phyloP scores from a whole-genome alignment of 2,113 vertebrate genomes.

The Lagopus muta region DNA sequence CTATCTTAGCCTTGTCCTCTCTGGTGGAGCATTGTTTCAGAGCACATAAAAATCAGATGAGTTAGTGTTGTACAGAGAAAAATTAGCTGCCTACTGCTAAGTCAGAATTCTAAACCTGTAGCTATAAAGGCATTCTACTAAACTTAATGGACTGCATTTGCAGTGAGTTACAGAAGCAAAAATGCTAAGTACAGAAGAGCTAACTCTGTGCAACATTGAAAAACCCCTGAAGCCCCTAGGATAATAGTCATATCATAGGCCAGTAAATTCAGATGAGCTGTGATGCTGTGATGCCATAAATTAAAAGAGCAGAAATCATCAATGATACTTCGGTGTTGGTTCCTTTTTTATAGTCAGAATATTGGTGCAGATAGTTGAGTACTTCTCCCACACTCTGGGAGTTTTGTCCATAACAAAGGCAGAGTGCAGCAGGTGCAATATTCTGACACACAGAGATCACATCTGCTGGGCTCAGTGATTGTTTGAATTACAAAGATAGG shows the following conservation, averaged over 20 bases:
- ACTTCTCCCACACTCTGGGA: not conserved
- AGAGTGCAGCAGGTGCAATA: not conserved
- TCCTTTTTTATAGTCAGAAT: not conserved
- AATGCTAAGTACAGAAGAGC: not conserved
- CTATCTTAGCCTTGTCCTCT: not conserved
- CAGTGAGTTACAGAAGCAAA: not conserved
- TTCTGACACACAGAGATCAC: not conserved
- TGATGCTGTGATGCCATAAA: not conserved
- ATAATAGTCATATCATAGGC: not conserved
- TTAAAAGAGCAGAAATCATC: not conserved
- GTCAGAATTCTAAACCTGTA: not conserved
- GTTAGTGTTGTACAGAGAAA: not conserved
- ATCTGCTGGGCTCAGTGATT: not conserved
- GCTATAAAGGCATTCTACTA: not conserved
- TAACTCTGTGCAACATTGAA: not conserved
- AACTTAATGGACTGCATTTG: not conserved
- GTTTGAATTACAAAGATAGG: not conserved
- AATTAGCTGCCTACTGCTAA: not conserved
- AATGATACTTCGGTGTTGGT: not conserved
- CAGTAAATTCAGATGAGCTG: not conserved
- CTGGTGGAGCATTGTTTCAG: not conserved
- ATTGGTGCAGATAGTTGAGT: not conserved
- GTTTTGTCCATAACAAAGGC: not conserved
- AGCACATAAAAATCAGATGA: not conserved
- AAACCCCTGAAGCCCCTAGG: accelerated